Percentiles rank a stretch among this genome's conserved stretches.
Evolutionary conservation across 92 coral and sea anemone genomes (phyloP).

Genomic region (Zoanthus sociatus): DNA sequence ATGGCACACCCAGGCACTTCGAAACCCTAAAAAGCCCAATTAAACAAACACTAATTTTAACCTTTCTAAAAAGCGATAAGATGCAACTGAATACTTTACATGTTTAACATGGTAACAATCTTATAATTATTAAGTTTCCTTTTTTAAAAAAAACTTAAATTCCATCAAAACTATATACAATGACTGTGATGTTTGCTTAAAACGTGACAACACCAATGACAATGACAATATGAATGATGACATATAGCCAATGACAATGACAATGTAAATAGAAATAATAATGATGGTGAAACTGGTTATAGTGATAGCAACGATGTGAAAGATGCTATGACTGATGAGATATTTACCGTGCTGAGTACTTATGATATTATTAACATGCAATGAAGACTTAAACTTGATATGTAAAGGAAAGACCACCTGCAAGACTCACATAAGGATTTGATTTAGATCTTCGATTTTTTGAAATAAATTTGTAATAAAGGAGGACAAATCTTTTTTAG

Average conservation of each 20-base stretch:
- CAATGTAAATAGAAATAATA: not conserved
- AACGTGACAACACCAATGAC: not conserved
- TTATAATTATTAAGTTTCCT: not conserved
- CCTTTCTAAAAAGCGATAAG: not conserved
- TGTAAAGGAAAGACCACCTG: no score
- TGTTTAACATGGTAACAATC: not conserved
- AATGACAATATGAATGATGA: not conserved
- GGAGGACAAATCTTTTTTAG: no score
- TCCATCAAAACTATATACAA: not conserved
- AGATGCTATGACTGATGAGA: no score
- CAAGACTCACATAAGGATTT: no score
- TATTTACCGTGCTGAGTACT: no score
- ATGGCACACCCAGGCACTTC: not conserved
- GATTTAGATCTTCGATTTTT: no score
- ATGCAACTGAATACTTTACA: no score
- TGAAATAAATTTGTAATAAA: no score
- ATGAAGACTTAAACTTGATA: no score
- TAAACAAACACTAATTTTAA: not conserved
- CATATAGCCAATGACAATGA: not conserved
- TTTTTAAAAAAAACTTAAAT: not conserved
- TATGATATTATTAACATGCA: no score
- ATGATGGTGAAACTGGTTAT: not conserved
- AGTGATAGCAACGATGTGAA: not conserved
- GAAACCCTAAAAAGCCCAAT: not conserved
- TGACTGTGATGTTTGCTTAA: not conserved